Evolutionary conservation across 2,113 vertebrate genomes (phyloP).

Genomic region (Carassius gibelio): DNA sequence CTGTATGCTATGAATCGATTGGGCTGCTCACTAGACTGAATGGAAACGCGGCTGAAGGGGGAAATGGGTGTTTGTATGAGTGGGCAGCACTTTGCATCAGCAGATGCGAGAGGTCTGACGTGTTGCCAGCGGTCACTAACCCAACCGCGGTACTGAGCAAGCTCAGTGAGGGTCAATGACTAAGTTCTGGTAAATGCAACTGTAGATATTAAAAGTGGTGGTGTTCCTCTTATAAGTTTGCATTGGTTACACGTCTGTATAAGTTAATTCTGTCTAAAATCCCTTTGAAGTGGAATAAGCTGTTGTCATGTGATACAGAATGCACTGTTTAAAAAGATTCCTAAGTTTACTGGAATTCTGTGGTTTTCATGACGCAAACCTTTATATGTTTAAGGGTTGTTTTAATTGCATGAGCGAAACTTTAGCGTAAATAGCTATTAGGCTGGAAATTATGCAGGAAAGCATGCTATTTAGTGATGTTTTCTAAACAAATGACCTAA

Average conservation of each 20-base stretch:
- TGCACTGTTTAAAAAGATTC: neutral
- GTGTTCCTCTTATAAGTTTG: neutral
- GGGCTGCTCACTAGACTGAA: conserved; percentile 86
- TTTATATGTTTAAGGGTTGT: neutral
- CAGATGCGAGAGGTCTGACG: conserved; percentile 82
- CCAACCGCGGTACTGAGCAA: conserved; percentile 78
- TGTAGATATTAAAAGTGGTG: neutral
- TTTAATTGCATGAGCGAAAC: neutral
- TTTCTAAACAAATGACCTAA: neutral
- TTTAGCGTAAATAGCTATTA: neutral
- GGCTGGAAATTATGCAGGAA: neutral
- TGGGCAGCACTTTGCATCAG: conserved; percentile 72
- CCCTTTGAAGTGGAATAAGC: neutral
- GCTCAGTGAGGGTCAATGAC: conserved; percentile 65
- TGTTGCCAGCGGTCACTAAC: conserved; percentile 80
- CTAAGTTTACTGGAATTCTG: neutral
- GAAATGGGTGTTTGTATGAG: conserved; percentile 36
- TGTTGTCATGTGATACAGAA: neutral
- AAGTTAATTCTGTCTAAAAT: neutral
- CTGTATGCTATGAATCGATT: conserved; percentile 82
- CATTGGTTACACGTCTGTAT: neutral
- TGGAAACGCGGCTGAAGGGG: conserved; percentile 77
- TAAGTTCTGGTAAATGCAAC: neutral
- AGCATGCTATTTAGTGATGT: neutral
- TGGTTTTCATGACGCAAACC: neutral